Base-by-base conservation (phyloP, 2,113 vertebrate genomes). In the Epinephelus fuscoguttatus region DNA sequence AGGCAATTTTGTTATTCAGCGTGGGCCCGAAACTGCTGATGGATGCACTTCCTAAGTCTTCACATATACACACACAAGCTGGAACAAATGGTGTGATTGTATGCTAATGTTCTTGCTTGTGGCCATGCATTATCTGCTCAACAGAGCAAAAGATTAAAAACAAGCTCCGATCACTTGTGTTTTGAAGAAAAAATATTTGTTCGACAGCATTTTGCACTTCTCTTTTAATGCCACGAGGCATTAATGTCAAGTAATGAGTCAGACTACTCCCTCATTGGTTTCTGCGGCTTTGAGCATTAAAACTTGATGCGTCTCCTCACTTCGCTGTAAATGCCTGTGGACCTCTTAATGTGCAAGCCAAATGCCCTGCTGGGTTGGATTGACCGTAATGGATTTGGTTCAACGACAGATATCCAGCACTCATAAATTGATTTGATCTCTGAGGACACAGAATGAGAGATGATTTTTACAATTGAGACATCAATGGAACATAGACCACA, bases 241-340 rank as follows among this genome's bases (percentile, higher is more conserved):
- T 91, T 89, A 66, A 61, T 87, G 88, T 90, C 78, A 91, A 91
- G 91, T 91, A 94, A 92, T 93, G 91, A 93, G 84, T 91, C 87
- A 87, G 82, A 87, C 90, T 89, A 90, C 95, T 93, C 90, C 86
- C 84, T 92, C 92, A 81, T 89, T 90, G 94, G 94, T 94, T 95
- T 96, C 91, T 95, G 94, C 93, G 95, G 95, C 93, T 94, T 91
- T 89, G 90, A 93, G 92, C 94, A 93, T 94, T 95, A 94, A 93
- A 95, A 96, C 92, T 91, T 89, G 94, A 95, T 92, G 92, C 93
- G 82, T 94, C 86, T 92, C 89, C 86, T 90, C 93, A 91, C 92
- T 95, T 88, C 68, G 67, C 92, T 85, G 86, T 89, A 94, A 95
- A 95, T 84, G 95, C 92, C 93, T 93, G 89, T 78, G 89, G 93